These are phyloP conservation scores for Nomada fucata DNA, from an alignment of 2,888 invertebrate species.

Conservation along the genomic window DNA sequence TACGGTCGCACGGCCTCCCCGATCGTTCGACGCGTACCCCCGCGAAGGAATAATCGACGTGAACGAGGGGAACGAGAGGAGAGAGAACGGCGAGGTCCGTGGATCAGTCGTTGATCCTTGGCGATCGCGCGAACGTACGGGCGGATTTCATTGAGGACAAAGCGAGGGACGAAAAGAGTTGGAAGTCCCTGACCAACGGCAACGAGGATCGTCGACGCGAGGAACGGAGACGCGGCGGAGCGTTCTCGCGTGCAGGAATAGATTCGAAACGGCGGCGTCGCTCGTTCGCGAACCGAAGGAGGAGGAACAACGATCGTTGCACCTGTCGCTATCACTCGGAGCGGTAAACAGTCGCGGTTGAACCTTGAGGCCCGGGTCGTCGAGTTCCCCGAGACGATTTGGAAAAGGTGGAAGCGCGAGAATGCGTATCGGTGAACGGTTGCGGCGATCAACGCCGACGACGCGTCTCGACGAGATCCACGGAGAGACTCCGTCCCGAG, in stretches of 20 bases:
- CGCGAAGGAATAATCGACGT: constrained; percentile 15
- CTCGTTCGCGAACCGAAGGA: constrained; percentile 14
- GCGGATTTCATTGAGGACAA: neutral
- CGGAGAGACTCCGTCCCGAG: no score
- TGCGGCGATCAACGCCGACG: no score
- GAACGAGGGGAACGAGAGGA: no score
- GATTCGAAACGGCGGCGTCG: constrained; percentile 29
- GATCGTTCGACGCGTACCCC: neutral
- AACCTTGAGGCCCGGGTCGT: constrained; percentile 30
- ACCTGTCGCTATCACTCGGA: constrained; percentile 48
- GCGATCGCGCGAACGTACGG: neutral
- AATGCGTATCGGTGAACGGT: neutral
- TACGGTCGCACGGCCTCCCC: neutral
- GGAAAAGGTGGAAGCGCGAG: neutral
- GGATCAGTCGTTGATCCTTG: constrained; percentile 6
- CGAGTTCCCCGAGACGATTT: neutral
- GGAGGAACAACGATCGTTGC: constrained; percentile 39
- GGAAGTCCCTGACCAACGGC: constrained; percentile 36
- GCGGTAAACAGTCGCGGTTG: constrained; percentile 5
- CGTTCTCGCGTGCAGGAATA: constrained; percentile 27
- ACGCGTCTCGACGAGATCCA: neutral
- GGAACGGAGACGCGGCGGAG: neutral
- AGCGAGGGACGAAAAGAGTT: neutral
- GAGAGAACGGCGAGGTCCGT: neutral
- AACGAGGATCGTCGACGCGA: neutral